Evolutionary conservation across 92 coral and sea anemone species (phyloP).

Genomic region (Paragorgia papillata): DNA sequence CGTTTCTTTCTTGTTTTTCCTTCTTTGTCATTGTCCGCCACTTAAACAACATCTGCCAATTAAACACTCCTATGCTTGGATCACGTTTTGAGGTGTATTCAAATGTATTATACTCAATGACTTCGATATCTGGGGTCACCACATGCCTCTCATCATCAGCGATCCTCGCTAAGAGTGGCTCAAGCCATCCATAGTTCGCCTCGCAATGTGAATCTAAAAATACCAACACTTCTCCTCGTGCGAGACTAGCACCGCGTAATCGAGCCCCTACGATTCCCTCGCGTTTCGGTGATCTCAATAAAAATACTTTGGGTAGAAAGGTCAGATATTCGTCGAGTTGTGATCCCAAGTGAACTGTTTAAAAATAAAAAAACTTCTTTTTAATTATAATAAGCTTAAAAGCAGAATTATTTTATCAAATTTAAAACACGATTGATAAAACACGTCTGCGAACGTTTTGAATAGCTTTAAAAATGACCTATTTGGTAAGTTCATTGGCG

Average conservation of each 20-base stretch:
- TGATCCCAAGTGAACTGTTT: slow-evolving; percentile 71
- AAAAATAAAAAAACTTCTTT: slow-evolving; percentile 5
- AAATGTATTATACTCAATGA: slow-evolving; percentile 86
- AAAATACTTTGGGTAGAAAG: slow-evolving; percentile 68
- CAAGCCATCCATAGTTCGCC: slow-evolving; percentile 94
- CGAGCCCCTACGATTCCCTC: slow-evolving; percentile 95
- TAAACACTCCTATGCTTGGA: slow-evolving; percentile 85
- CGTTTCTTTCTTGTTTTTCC: slow-evolving; percentile 70
- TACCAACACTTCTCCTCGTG: slow-evolving; percentile 82
- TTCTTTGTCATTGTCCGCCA: slow-evolving; percentile 88
- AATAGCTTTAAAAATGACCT: no score
- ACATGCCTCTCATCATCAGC: slow-evolving; percentile 79
- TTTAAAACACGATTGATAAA: no score
- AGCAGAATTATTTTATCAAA: no score
- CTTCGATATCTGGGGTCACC: slow-evolving; percentile 98
- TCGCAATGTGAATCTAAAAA: slow-evolving; percentile 98
- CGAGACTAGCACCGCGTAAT: slow-evolving; percentile 83
- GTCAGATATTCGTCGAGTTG: slow-evolving; percentile 66
- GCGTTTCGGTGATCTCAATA: slow-evolving; percentile 79
- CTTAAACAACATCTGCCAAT: slow-evolving; percentile 97
- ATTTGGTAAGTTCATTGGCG: no score
- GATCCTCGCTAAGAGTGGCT: slow-evolving; percentile 97
- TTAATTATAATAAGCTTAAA: no score
- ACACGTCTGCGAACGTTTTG: no score
- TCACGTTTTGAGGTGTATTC: slow-evolving; percentile 74